These are phyloP conservation scores for Decapterus maruadsi DNA, from an alignment of 2,797 vertebrate genomes.

Conservation along the genomic window DNA sequence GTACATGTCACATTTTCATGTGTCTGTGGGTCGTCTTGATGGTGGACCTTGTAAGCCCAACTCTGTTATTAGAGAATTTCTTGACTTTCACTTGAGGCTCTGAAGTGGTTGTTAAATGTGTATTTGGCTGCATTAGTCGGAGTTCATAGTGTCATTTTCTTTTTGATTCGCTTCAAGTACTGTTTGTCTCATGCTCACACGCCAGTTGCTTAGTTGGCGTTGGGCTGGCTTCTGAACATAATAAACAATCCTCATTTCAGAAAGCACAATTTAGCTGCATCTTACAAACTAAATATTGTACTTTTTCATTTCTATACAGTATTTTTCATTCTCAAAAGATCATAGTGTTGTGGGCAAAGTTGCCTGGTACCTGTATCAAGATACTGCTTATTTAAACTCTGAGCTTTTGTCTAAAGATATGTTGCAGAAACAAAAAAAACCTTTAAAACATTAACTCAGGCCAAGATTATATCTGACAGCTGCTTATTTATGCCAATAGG, in stretches of 20 bases:
- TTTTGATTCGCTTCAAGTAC: constrained; percentile 38
- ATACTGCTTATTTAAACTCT: neutral
- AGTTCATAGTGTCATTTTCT: constrained; percentile 33
- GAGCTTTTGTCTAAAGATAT: constrained; percentile 29
- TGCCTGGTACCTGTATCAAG: neutral
- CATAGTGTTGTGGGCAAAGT: constrained; percentile 7
- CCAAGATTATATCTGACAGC: constrained; percentile 18
- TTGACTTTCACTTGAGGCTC: constrained; percentile 20
- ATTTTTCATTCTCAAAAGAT: constrained; percentile 3
- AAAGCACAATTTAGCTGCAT: constrained; percentile 1
- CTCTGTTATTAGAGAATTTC: constrained; percentile 18
- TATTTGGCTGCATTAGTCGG: constrained; percentile 4
- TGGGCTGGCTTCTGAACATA: neutral
- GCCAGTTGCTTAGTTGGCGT: constrained; percentile 11
- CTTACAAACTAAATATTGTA: neutral
- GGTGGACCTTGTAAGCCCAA: constrained; percentile 7
- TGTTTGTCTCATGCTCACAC: constrained; percentile 17
- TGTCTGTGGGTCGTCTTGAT: constrained; percentile 49
- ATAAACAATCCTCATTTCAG: neutral
- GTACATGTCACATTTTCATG: constrained; percentile 8
- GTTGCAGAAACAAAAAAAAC: constrained; percentile 28
- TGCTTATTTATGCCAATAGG: constrained; percentile 36
- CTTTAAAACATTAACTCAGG: constrained; percentile 23
- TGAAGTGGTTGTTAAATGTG: constrained; percentile 37
- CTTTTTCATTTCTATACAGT: neutral